Evolutionary conservation across 2,888 invertebrate genomes (phyloP), one percentile per base, ranked within the genome.

Genomic region (Perizoma flavofasciatum): DNA sequence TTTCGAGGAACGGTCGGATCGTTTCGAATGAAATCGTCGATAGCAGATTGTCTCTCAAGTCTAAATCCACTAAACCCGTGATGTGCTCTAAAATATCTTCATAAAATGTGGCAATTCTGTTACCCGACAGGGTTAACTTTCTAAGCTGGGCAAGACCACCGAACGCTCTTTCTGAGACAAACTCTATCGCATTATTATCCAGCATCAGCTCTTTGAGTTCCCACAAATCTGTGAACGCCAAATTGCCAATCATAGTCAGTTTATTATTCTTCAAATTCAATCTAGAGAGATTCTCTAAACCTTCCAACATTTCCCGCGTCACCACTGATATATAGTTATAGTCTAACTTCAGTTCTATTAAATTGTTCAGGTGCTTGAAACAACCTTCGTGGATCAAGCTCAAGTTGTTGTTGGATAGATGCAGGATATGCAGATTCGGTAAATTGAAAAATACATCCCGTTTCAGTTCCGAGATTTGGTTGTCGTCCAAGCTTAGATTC

Each of bases 341-440:
- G 73, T 96, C 96, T 72, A 98, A 88, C 79, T 97, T 96, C 60
- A 98, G 89, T 74, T 96, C 96, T 62, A 95, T 93, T 61, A 98
- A 91, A 73, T 96, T 95, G 32, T 94, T 93, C 74, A 97, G 88
- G 66, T 95, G 94, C 67, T 94, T 93, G 79, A 97, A 97, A 52
- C 98, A 96, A 64, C 96, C 96, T 70, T 97, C 97, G 73, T 98
- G 98, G 53, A 98, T 92, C 46, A 95, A 93, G 73, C 96, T 96
- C 58, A 99, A 92, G 75, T 96, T 95, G 85, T 99, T 99, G 76
- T 95, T 95, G 70, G 97, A 97, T 61, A 98, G 90, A 75, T 95
- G 95, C 60, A 99, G 92, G 52, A 95, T 93, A 69, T 94, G 94
- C 68, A 96, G 85, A 51, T 93, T 93, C 0, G 96, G 96, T 63